Evolutionary conservation across 2,888 invertebrate species (phyloP), one percentile per base, ranked within the genome.

Genomic region (Linnaemya vulpina): DNA sequence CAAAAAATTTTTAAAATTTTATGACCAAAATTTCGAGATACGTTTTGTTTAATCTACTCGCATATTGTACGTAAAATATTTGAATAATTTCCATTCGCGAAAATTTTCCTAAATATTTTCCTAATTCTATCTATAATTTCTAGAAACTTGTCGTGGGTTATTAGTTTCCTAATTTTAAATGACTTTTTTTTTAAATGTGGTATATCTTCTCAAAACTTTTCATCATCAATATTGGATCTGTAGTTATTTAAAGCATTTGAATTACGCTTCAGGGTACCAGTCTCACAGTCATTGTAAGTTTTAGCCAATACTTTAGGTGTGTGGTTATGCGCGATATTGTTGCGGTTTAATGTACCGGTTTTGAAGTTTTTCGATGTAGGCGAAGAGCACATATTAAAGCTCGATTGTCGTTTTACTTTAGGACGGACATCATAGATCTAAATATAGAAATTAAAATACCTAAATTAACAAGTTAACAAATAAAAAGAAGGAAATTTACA

Each of bases 231-330:
- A 84, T 90, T 90, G 10, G 90, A 87, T 35, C 92, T 89, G 77
- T 90, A 95, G 89, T 96, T 96, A 35, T 95, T 95, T 74, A 94
- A 90, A 84, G 93, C 94, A 92, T 96, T 93, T 88, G 96, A 96
- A 91, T 96, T 96, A 67, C 96, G 93, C 88, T 96, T 94, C 51
- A 96, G 91, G 0, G 96, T 96, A 17, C 96, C 95, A 71, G 96
- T 95, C 89, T 97, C 96, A 89, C 96, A 96, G 87, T 97, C 97
- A 94, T 94, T 89, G 94, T 94, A 83, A 94, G 95, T 91, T 95
- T 96, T 43, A 94, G 94, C 90, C 95, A 96, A 74, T 94, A 93
- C 90, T 95, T 96, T 67, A 94, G 96, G 91, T 0, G 94, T 93
- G 88, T 95, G 94, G 89, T 94, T 94, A 88, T 95, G 95, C 0